Conservation (phyloP, 2,113 vertebrate genomes). For the Ceyx melanurus region DNA sequence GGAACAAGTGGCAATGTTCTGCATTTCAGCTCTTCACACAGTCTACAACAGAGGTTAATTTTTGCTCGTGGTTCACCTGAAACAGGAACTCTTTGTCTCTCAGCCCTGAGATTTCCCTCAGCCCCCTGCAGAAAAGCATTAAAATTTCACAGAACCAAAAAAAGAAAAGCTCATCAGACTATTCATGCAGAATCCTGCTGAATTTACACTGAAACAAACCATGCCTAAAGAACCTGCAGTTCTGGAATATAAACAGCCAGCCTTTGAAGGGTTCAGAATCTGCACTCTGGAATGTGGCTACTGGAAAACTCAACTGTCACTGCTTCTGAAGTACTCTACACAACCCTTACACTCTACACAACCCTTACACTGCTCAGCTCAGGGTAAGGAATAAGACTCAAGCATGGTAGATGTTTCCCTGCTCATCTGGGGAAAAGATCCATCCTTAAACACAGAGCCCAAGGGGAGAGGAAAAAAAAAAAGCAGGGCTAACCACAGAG, state of each 20-base stretch:
- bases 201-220: not conserved
- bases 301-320: fast-evolving
- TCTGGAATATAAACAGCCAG: not conserved
- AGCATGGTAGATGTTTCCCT: not conserved
- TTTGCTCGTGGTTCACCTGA: not conserved
- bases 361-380: not conserved
- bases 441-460: not conserved
- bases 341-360: too few species aligned
- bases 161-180: not conserved
- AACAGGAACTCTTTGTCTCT: not conserved
- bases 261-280: not conserved
- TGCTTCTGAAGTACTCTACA: not conserved
- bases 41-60: not conserved
- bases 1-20: not conserved
- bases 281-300: not conserved
- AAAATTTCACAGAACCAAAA: not conserved
- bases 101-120: not conserved
- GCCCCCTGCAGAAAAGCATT: not conserved
- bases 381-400: not conserved
- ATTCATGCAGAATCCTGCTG: not conserved
- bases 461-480: not conserved
- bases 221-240: not conserved
- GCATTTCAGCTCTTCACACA: not conserved
- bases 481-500: not conserved
- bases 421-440: not conserved